Evolutionary conservation across 2,113 vertebrate species (phyloP).

Genomic region (Centropus bengalensis): DNA sequence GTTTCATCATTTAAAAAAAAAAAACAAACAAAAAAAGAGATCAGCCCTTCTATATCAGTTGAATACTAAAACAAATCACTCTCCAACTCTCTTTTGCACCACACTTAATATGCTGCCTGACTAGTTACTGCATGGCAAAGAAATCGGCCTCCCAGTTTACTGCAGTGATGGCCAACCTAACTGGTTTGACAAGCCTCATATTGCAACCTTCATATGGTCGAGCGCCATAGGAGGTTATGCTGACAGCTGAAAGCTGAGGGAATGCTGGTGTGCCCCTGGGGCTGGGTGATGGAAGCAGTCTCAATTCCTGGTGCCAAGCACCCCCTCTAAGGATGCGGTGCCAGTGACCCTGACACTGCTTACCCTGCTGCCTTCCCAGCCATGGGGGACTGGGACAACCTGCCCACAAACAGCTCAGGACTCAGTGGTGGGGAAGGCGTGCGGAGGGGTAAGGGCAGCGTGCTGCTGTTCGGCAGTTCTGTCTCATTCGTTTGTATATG

Average conservation of each 20-base stretch:
- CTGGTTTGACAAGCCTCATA: background rate
- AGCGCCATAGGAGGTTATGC: background rate
- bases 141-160: background rate
- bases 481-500: background rate
- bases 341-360: background rate
- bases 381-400: background rate
- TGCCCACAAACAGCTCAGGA: background rate
- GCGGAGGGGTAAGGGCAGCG: accelerated
- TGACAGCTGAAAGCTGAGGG: background rate
- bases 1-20: background rate
- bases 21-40: background rate
- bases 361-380: background rate
- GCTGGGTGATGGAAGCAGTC: background rate
- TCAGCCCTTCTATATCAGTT: background rate
- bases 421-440: background rate
- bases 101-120: background rate
- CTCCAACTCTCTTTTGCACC: background rate
- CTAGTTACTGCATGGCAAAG: background rate
- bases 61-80: slow-evolving; percentile 2
- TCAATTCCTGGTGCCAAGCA: background rate
- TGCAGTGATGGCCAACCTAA: background rate
- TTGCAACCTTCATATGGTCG: accelerated
- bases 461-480: background rate
- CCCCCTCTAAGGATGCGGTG: background rate
- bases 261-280: background rate